Percentiles rank a stretch among this genome's conserved stretches.
Conservation (phyloP, 2,888 invertebrate species). For the Leptogaster cylindrica region DNA sequence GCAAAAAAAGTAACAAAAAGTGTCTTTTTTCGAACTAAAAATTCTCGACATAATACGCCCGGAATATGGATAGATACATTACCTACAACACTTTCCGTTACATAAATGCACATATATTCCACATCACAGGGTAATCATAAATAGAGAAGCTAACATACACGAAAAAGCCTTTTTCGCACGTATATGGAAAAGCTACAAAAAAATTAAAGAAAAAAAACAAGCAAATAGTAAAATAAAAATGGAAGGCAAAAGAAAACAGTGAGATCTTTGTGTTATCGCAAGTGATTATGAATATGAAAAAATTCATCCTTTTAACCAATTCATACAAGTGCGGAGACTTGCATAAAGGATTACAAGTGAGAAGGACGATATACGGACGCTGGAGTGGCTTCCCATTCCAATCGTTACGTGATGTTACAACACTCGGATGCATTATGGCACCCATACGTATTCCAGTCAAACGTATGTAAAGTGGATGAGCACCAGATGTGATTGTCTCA, state of each 20-base stretch:
- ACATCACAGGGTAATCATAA: constrained; percentile 39
- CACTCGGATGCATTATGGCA: too few species aligned
- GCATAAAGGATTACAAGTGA: constrained; percentile 34
- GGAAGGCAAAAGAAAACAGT: constrained; percentile 5
- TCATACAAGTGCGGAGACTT: constrained; percentile 33
- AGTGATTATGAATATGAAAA: constrained; percentile 41
- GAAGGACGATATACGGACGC: too few species aligned
- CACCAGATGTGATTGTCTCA: too few species aligned
- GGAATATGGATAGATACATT: constrained; percentile 33
- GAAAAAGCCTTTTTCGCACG: constrained; percentile 23
- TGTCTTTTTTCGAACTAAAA: constrained; percentile 36
- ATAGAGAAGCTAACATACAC: constrained; percentile 34
- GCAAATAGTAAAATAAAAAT: constrained; percentile 2
- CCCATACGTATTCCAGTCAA: too few species aligned
- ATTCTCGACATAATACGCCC: constrained; percentile 25
- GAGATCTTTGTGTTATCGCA: constrained; percentile 35
- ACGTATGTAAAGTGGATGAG: too few species aligned
- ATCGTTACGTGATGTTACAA: too few species aligned
- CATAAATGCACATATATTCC: background rate
- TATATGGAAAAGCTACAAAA: constrained; percentile 5
- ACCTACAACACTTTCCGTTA: constrained; percentile 22
- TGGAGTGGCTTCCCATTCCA: too few species aligned
- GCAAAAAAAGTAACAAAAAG: constrained; percentile 1
- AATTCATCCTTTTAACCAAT: constrained; percentile 40
- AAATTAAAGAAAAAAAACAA: background rate